Evolutionary conservation across 2,797 vertebrate species (phyloP), one percentile per base, ranked within the genome.

Genomic region (Psittacula derbiana): DNA sequence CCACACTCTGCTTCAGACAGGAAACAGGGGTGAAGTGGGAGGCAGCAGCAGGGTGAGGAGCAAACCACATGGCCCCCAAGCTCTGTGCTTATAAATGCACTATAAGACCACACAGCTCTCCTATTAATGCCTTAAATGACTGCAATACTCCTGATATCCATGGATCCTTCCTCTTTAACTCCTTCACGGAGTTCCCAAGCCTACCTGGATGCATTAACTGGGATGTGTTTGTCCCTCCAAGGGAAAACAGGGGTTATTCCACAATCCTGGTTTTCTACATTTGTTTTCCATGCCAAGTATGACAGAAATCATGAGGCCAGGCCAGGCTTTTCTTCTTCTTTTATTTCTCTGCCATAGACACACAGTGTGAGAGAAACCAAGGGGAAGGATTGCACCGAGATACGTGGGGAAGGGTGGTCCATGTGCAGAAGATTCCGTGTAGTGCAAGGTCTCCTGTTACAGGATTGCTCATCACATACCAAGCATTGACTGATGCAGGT

Each of bases 341-440:
- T 93, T 93, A 95, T 93, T 90, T 74, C 57, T 62, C 89, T 76
- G 60, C 67, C 83, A 78, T 40, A 60, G 71, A 44, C 47, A 64
- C 57, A 31, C 10, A 17, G 36, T 2, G 15, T 4, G 75, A 78
- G 46, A 47, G 50, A 31, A 64, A 28, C 28, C 64, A 10, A 6
- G 36, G 33, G 52, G 16, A 40, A 62, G 60, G 73, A 80, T 2
- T 31, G 70, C 71, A 33, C 55, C 1, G 58, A 3, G 65, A 7
- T 2, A 3, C 0, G 53, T 16, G 55, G 66, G 33, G 20, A 43
- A 11, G 0, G 38, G 13, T 2, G 31, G 25, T 36, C 75, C 43
- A 10, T 1, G 61, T 6, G 90, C 76, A 61, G 80, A 17, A 66
- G 16, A 4, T 72, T 16, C 30, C 67, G 40, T 1, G 3, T n/a